phyloP scores from a whole-genome alignment of 2,888 invertebrate genomes.

The Pemphredon lugubris region DNA sequence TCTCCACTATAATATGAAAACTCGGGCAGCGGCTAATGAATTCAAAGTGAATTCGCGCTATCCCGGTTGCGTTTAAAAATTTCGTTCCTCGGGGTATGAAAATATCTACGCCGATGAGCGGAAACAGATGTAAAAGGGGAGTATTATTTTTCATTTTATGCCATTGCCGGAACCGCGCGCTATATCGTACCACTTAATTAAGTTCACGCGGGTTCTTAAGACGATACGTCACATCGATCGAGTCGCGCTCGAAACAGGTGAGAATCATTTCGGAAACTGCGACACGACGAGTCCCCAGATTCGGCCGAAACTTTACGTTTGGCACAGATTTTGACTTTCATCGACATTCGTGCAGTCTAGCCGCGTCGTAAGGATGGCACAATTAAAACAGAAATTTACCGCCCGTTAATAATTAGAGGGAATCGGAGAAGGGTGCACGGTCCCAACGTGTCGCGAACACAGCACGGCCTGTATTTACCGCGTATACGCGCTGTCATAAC shows the following conservation, averaged over 20 bases:
- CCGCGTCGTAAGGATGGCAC: constrained; percentile 30
- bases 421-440: constrained; percentile 28
- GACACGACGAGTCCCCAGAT: constrained; percentile 6
- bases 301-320: constrained; percentile 29
- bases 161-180: too few relatives aligned
- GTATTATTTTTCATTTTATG: too few relatives aligned
- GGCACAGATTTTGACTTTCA: constrained; percentile 51
- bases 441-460: background rate
- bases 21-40: constrained; percentile 18
- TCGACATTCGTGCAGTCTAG: constrained; percentile 35
- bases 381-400: constrained; percentile 61
- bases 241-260: too few relatives aligned
- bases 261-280: background rate
- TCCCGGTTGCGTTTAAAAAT: too few relatives aligned
- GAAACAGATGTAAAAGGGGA: too few relatives aligned
- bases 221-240: too few relatives aligned
- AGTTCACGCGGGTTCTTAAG: too few relatives aligned
- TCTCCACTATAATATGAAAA: too few relatives aligned
- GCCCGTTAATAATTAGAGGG: constrained; percentile 58
- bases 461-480: constrained; percentile 7
- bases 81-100: too few relatives aligned
- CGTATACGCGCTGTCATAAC: constrained; percentile 41
- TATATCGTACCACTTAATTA: too few relatives aligned
- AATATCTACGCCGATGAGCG: too few relatives aligned
- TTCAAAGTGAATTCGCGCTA: too few relatives aligned